Percentiles rank a stretch among this genome's conserved stretches.
These are phyloP conservation scores for Pitta sordida DNA, from an alignment of 2,113 vertebrate genomes.

Conservation along the genomic window DNA sequence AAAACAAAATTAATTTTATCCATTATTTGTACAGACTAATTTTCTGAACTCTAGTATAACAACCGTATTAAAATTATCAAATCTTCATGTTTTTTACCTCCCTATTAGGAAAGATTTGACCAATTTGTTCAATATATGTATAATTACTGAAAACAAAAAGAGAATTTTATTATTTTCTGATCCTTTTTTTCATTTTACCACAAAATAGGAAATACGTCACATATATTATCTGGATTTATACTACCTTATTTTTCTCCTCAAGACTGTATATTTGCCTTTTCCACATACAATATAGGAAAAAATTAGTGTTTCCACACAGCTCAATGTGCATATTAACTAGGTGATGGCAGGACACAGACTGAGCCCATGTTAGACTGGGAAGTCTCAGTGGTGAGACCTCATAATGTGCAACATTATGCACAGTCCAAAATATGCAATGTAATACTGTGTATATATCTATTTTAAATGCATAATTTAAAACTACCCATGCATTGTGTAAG, in stretches of 20 bases:
- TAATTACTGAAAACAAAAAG: background rate
- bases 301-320: background rate
- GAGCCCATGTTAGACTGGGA: background rate
- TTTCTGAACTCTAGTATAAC: background rate
- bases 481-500: background rate
- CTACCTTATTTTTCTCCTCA: background rate
- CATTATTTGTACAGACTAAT: background rate
- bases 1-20: background rate
- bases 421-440: background rate
- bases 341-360: background rate
- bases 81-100: background rate
- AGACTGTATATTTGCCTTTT: background rate
- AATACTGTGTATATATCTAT: background rate
- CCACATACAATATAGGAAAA: background rate
- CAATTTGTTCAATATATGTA: background rate
- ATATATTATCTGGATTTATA: background rate
- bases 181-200: background rate
- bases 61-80: background rate
- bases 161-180: background rate
- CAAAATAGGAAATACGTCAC: background rate
- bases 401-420: background rate
- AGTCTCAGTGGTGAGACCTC: background rate
- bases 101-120: background rate
- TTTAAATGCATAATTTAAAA: background rate
- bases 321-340: background rate